Conservation (phyloP, 2,797 vertebrate species). For the Hipposideros larvatus region DNA sequence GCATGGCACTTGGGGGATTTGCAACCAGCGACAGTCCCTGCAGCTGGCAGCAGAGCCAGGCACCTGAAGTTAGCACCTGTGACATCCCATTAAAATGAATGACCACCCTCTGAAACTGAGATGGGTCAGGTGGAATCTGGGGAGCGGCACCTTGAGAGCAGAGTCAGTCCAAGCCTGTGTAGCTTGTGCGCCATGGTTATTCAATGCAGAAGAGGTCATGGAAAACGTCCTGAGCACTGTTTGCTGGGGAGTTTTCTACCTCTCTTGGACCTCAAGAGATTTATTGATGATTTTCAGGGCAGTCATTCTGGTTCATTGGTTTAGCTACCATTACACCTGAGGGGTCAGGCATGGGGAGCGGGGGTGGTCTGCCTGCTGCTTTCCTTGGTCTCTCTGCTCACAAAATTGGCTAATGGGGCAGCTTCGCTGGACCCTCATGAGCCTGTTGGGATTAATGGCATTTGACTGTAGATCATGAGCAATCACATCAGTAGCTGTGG, state of each 20-base stretch:
- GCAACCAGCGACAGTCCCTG: slow-evolving; percentile 55
- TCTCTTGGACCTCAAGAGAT: slow-evolving; percentile 64
- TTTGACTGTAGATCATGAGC: slow-evolving; percentile 77
- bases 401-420: slow-evolving; percentile 74
- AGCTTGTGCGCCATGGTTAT: slow-evolving; percentile 20
- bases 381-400: slow-evolving; percentile 53
- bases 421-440: slow-evolving; percentile 59
- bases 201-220: slow-evolving; percentile 55
- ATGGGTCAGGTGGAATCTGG: slow-evolving; percentile 59
- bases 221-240: slow-evolving; percentile 61
- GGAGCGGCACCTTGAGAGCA: slow-evolving; percentile 66
- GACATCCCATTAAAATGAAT: slow-evolving; percentile 81
- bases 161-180: neutral
- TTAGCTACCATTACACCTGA: slow-evolving; percentile 54
- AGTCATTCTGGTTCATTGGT: slow-evolving; percentile 73
- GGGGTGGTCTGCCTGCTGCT: neutral
- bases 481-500: slow-evolving; percentile 62
- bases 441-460: slow-evolving; percentile 65
- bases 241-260: slow-evolving; percentile 64
- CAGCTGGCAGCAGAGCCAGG: slow-evolving; percentile 67
- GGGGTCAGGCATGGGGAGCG: neutral
- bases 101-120: slow-evolving; percentile 74
- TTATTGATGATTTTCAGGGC: slow-evolving; percentile 70
- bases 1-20: slow-evolving; percentile 67
- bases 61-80: slow-evolving; percentile 78